phyloP scores from a whole-genome alignment of 2,113 vertebrate species.

The Progne subis region DNA sequence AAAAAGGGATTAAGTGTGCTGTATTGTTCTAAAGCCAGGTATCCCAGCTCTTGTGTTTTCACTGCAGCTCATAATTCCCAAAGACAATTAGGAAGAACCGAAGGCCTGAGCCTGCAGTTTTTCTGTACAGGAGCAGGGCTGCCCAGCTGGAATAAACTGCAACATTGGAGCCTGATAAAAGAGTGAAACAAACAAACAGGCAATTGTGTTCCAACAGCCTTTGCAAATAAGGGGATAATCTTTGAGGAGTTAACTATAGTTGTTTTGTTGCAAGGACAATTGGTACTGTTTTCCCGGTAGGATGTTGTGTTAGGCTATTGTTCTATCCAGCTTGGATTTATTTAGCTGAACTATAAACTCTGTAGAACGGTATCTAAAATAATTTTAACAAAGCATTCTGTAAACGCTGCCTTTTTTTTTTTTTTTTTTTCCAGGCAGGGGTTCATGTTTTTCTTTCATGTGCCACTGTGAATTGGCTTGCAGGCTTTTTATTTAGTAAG shows the following conservation, averaged over 20 bases:
- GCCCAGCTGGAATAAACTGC: neutral
- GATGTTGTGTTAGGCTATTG: constrained; percentile 13
- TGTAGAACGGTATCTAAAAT: neutral
- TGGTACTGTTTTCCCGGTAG: neutral
- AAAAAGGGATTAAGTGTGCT: neutral
- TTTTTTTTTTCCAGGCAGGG: no score
- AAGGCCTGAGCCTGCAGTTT: constrained; percentile 26
- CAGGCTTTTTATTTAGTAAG: neutral
- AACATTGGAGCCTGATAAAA: neutral
- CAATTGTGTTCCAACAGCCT: neutral
- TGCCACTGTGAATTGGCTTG: neutral
- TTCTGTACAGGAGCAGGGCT: neutral
- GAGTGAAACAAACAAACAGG: neutral
- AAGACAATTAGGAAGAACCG: neutral
- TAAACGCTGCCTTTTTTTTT: neutral
- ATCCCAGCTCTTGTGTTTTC: neutral
- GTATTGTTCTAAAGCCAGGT: neutral
- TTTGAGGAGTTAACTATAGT: neutral
- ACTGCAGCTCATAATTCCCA: neutral
- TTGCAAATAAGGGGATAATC: neutral
- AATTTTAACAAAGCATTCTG: neutral
- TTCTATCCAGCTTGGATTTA: neutral
- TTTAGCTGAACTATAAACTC: neutral
- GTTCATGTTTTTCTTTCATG: neutral
- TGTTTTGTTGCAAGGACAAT: neutral